Evolutionary conservation across 2,797 vertebrate species (phyloP).

Genomic region (Podargus strigoides): DNA sequence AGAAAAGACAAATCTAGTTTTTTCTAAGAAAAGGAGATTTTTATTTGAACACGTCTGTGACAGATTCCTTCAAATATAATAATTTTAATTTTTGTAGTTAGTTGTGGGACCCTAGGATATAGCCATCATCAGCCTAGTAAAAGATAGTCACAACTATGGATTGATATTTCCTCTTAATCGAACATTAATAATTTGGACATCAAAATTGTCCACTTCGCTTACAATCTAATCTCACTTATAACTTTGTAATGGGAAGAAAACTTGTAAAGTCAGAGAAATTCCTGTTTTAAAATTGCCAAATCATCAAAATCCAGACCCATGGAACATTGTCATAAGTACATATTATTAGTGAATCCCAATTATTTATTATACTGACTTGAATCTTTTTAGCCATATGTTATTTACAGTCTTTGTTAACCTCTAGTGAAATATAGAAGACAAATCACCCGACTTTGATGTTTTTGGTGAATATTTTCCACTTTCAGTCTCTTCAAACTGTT

Average conservation of each 20-base stretch:
- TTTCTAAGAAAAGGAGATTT: neutral
- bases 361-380: neutral
- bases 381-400: neutral
- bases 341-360: neutral
- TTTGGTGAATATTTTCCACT: neutral
- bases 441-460: neutral
- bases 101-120: neutral
- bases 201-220: neutral
- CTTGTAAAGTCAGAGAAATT: neutral
- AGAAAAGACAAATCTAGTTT: neutral
- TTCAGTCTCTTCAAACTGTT: neutral
- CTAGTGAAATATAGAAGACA: neutral
- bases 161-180: neutral
- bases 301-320: neutral
- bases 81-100: neutral
- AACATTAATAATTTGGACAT: neutral
- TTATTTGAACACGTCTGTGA: neutral
- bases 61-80: neutral
- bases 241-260: neutral
- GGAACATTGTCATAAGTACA: neutral
- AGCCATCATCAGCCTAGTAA: neutral
- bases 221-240: neutral
- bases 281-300: neutral
- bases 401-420: neutral
- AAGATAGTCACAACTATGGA: neutral